These are phyloP conservation scores for Dufourea novaeangliae DNA, from an alignment of 1,140 invertebrate genomes.

Conservation along the genomic window DNA sequence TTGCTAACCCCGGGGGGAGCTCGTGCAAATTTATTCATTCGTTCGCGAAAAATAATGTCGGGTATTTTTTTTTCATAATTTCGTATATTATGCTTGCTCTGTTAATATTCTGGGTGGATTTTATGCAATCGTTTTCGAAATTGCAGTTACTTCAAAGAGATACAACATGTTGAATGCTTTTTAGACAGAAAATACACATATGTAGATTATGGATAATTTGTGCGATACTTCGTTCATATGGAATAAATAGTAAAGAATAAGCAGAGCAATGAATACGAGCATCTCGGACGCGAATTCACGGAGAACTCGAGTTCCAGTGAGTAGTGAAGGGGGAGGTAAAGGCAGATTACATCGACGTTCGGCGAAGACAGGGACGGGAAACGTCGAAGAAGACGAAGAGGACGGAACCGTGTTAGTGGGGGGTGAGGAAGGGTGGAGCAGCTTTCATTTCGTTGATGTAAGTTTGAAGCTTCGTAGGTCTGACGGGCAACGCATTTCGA, in stretches of 20 bases:
- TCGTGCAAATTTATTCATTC: constrained; percentile 5
- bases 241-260: no score
- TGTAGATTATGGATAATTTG: neutral
- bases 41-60: neutral
- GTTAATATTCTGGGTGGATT: no score
- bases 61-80: neutral
- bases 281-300: constrained; percentile 19
- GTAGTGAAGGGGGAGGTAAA: constrained; percentile 22
- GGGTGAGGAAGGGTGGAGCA: constrained; percentile 22
- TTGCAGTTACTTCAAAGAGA: no score
- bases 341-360: constrained; percentile 13
- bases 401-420: neutral
- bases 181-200: neutral
- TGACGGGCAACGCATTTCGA: constrained; percentile 68
- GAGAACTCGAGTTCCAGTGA: constrained; percentile 17
- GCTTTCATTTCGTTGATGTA: constrained; percentile 77
- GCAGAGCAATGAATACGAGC: constrained; percentile 16
- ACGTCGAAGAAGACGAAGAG: neutral
- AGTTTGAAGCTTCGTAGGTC: constrained; percentile 74
- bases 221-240: no score
- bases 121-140: no score
- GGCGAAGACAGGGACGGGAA: neutral
- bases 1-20: neutral
- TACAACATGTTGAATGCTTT: no score
- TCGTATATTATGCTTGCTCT: no score